These are phyloP conservation scores for Idaea straminata DNA, from an alignment of 2,888 invertebrate genomes.

Conservation along the genomic window DNA sequence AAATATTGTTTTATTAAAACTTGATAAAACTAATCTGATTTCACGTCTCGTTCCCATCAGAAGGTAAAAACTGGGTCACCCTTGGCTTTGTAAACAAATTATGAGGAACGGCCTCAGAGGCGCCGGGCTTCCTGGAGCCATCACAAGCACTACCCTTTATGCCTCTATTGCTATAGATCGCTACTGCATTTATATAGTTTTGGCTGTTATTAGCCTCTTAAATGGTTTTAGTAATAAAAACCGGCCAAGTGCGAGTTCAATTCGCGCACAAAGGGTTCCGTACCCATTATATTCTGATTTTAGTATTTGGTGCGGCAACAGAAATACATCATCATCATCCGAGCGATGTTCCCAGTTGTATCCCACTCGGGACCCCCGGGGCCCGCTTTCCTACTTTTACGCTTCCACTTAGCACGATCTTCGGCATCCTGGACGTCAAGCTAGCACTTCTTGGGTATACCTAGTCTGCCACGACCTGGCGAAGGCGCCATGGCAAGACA, in stretches of 20 bases:
- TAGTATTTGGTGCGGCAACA: too few relatives aligned
- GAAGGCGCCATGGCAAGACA: too few relatives aligned
- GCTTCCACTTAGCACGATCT: too few relatives aligned
- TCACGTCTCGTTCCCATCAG: constrained; percentile 19
- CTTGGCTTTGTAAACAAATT: constrained; percentile 50
- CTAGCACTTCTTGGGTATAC: too few relatives aligned
- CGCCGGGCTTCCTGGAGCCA: constrained; percentile 48
- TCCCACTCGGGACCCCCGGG: too few relatives aligned
- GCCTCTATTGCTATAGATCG: neutral
- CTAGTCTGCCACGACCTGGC: too few relatives aligned
- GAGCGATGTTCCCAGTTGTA: too few relatives aligned
- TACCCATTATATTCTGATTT: too few relatives aligned
- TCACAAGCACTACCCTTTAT: constrained; percentile 35
- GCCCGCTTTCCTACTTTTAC: too few relatives aligned
- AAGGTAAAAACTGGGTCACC: constrained; percentile 45
- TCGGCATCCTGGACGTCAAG: too few relatives aligned
- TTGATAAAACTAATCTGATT: constrained; percentile 19
- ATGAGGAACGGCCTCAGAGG: constrained; percentile 41
- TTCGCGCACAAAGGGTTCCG: too few relatives aligned
- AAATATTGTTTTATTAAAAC: neutral
- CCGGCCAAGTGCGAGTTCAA: neutral
- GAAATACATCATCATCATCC: too few relatives aligned
- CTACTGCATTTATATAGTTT: neutral
- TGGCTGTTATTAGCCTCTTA: constrained; percentile 30
- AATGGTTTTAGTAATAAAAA: constrained; percentile 35